Evolutionary conservation across 2,797 vertebrate species (phyloP), one percentile per base, ranked within the genome.

Genomic region (Tenualosa thibaudeaui): DNA sequence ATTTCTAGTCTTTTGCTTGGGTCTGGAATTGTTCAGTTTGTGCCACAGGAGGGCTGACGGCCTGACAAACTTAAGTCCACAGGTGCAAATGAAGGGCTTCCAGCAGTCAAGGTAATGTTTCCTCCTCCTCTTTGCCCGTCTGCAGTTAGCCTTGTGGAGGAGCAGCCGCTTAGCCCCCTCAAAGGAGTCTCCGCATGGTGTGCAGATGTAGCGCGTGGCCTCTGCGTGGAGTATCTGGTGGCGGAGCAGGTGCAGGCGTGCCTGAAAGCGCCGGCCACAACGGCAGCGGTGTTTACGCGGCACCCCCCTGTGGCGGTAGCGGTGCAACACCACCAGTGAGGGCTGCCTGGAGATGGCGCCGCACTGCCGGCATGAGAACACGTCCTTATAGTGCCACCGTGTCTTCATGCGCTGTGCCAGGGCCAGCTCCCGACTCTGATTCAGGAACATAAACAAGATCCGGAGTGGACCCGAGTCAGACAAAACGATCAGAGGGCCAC

Each of bases 191-290:
- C 96, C 96, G 0, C 96, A 97, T 85, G 90, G 85, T 1, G 92
- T 92, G 1, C 96, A 97, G 86, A 96, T 94, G 87, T 96, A 96
- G 85, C 89, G 92, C 0, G 92, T 88, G 12, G 92, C 92, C 87
- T 95, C 95, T 0, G 96, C 94, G 0, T 97, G 96, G 84, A 93
- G 93, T 51, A 96, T 85, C 82, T 96, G 95, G 54, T 96, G 96
- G 0, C 95, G 91, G 84, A 97, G 91, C 26, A 96, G 93, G 86
- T 97, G 94, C 26, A 96, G 91, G 6, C 83, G 93, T 68, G 91
- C 93, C 81, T 90, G 92, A 81, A 96, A 96, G 0, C 92, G 84
- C 49, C 95, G 91, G 6, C 96, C 96, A 0, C 96, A 97, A 68
- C 93, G 92, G 88, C 95, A 95, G 3, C 58, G 91, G 90, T 95